Percentiles rank a stretch among this genome's conserved stretches.
Conservation (phyloP, 1,140 invertebrate genomes). For the Trinorchestia longiramus region DNA sequence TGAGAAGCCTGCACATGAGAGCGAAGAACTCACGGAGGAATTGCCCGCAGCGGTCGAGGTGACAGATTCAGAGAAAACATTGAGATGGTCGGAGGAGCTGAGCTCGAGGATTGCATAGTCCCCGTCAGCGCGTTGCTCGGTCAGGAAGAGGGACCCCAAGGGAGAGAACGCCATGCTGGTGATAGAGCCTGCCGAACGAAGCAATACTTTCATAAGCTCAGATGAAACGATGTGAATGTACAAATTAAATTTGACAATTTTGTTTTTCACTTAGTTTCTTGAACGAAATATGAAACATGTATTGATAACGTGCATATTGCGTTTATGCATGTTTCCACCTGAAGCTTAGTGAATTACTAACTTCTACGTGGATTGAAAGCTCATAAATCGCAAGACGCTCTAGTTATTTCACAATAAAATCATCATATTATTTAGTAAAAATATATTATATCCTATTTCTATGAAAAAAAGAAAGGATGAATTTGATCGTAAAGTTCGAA, state of each 20-base stretch:
- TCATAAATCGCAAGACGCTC: not conserved
- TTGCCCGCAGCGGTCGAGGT: not conserved
- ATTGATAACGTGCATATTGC: not conserved
- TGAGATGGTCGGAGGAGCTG: slow-evolving; percentile 71
- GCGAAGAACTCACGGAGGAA: not conserved
- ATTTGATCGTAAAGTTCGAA: too few relatives aligned
- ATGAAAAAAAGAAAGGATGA: too few relatives aligned
- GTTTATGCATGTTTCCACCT: not conserved
- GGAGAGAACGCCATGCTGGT: slow-evolving; percentile 79
- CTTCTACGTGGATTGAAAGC: not conserved
- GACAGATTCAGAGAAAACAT: slow-evolving; percentile 68
- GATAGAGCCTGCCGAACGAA: slow-evolving; percentile 60
- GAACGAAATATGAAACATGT: not conserved
- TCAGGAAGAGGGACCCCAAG: slow-evolving; percentile 93
- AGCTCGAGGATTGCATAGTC: slow-evolving; percentile 67
- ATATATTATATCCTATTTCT: not conserved
- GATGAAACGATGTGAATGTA: not conserved
- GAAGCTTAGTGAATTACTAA: not conserved
- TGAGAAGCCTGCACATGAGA: not conserved
- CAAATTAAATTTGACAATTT: not conserved
- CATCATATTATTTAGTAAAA: not conserved
- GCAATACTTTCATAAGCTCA: not conserved
- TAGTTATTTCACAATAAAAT: not conserved
- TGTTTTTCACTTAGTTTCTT: not conserved
- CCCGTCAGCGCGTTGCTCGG: slow-evolving; percentile 84